These are phyloP conservation scores for Rousettus madagascariensis DNA, from an alignment of 2,797 vertebrate species.

Conservation along the genomic window DNA sequence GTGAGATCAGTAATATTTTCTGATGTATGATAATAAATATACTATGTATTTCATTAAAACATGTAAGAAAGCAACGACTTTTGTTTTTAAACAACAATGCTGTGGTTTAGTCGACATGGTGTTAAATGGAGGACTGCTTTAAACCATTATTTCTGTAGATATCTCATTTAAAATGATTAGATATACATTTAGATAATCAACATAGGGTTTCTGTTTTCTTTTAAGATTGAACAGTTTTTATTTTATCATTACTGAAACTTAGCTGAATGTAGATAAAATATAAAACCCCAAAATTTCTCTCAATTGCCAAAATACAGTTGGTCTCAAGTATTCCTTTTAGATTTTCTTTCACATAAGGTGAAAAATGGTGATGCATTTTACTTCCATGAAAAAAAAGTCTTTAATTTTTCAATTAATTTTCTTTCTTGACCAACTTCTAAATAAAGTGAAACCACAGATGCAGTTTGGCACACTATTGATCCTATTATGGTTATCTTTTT, in stretches of 20 bases:
- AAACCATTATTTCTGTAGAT: neutral
- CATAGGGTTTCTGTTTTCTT: neutral
- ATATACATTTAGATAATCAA: neutral
- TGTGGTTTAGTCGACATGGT: neutral
- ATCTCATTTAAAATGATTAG: neutral
- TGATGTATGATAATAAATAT: conserved; percentile 17
- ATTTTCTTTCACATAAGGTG: neutral
- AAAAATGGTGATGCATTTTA: neutral
- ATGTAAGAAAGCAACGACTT: neutral
- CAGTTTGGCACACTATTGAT: neutral
- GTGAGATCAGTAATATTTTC: conserved; percentile 39
- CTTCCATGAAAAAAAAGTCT: neutral
- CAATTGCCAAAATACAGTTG: neutral
- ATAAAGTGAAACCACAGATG: conserved; percentile 9
- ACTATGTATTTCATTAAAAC: neutral
- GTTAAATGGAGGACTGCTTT: neutral
- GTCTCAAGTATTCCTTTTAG: neutral
- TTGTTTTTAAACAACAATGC: neutral
- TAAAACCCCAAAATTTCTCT: neutral
- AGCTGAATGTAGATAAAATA: neutral
- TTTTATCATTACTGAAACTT: conserved; percentile 28
- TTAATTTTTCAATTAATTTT: conserved; percentile 24
- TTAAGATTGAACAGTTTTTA: conserved; percentile 39
- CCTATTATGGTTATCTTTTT: neutral
- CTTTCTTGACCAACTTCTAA: conserved; percentile 6